Evolutionary conservation across 2,888 invertebrate species (phyloP), one percentile per base, ranked within the genome.

Genomic region (Rotaria socialis): DNA sequence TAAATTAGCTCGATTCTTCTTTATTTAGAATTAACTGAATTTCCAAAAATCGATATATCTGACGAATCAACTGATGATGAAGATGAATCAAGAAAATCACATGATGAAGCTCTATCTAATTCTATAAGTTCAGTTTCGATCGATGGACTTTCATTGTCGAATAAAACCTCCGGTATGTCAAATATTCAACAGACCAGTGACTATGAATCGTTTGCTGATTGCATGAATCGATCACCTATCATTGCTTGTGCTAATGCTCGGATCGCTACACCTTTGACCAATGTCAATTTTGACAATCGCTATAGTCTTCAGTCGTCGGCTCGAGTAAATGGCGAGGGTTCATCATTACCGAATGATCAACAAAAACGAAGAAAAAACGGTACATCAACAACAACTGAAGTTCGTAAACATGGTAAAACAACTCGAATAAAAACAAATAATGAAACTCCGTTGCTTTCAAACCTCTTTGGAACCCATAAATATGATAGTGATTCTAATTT

Each of bases 151-250:
- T 35, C 67, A 35, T 35, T 67, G 6, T 35, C 5, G 35, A 35
- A 67, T 16, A n/a, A 27, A 14, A 1, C 35, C 14, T 67, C 67
- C 35, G 67, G 67, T 67, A 67, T 67, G 67, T 67, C 35, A 67
- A 67, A 35, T 67, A 67, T 67, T 35, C 67, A 67, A 5, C 35
- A 67, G 35, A 80, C 80, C 5, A 80, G 43, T 43, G 47, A 80
- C 47, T 80, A 80, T 80, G 80, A 80, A 80, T 80, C 80, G n/a
- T 47, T 80, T 80, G 7, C 24, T 80, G 80, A 80, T 80, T 80
- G 80, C 35, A 80, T 80, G 22, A 19, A 35, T 35, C 35, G 16
- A 35, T 67, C 67, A 4, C 11, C 60, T 60, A 11, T 27, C 7
- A 60, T 60, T 60, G n/a, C 60, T 60, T 5, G 4, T 67, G 35